Base-by-base conservation (phyloP, 1,140 invertebrate genomes). In the Eupristina koningsbergeri region DNA sequence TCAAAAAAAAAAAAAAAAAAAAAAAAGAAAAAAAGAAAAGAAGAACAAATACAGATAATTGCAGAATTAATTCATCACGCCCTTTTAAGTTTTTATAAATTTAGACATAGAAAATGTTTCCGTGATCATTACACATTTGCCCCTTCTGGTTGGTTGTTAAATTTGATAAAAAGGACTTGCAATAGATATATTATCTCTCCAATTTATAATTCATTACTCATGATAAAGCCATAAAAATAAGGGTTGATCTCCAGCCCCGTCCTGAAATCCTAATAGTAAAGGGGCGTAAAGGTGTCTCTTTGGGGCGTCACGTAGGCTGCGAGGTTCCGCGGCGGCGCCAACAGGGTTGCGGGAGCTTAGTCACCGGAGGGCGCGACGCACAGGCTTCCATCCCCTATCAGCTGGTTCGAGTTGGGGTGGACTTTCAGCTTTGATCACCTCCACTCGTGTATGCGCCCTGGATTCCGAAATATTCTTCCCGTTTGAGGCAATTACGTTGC, bases 401-500 rank as follows among this genome's bases (percentile, higher is more conserved):
- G 47, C 67, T 82, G 45, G 39, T 69, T 26, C 29, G 17, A 26
- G 26, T 36, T 7, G 67, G 3, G 15, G 36, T 26, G 11, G 1
- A 34, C 29, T 64, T 64, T 64, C n/a, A n/a, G n/a, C n/a, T 22
- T 7, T 45, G n/a, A 13, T 13, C 41, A 29, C 71, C 8, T 31
- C 26, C 39, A n/a, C 41, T 26, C 71, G 0, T 7, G 39, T 86
- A 86, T 90, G 86, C 69, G 36, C n/a, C 83, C 89, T 89, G 89
- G 87, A 86, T 90, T 86, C 86, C 86, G 87, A 90, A 90, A 90
- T 90, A 90, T 90, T 89, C 89, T 90, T 88, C 85, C 82, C 89
- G 89, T 90, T 90, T 90, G 89, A 90, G 87, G 89, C 89, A 90
- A 90, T 90, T 90, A 90, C 81, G 84, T 36, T n/a, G 80, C 69